Base-by-base conservation (phyloP, 1,140 invertebrate genomes). In the Danaus melanippus region DNA sequence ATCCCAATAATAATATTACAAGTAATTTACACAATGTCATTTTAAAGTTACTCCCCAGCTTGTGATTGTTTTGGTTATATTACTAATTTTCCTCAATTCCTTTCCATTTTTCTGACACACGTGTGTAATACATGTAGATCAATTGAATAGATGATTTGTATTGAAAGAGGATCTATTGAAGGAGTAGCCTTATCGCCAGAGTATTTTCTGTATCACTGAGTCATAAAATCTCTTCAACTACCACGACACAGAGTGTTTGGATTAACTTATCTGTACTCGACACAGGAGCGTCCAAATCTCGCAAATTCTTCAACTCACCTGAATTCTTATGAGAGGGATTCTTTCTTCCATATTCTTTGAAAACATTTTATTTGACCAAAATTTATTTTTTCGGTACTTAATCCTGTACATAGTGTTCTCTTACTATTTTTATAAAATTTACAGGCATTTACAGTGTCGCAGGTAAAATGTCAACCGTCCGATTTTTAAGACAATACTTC, bases 301-400 rank as follows among this genome's bases (percentile, higher is more conserved):
- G 21, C 21, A 32, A 8, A 32, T 32, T 32, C 21, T 32, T 32
- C 21, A 45, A 32, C 77, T 73, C 57, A 80, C 77, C 75, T 78
- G 69, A 46, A 80, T 72, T 70, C 67, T 62, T 69, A 80, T 80
- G 32, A 80, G 74, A 50, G 77, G 77, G 59, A 80, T 78, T 46
- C 68, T 73, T 67, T 80, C 77, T 69, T 80, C 77, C 70, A 69
- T 76, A 12, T 52, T 59, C 53, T 43, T 53, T 49, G 57, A 59
- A 54, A 53, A 59, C 57, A 59, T 59, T 53, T 43, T 42, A 32
- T 32, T 32, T 32, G 21, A 32, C 21, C 21, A 32, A 32, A 32
- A 32, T 11, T 32, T 42, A 43, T 21, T 43, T 11, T 47, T 9
- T 48, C 10, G 21, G 42, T 42, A 42, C 40, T 42, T 7, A 45